A percentile compares a stretch with the other conserved stretches of the same genome.
Evolutionary conservation across 2,888 invertebrate genomes (phyloP).

Genomic region (Drosophila helvetica): DNA sequence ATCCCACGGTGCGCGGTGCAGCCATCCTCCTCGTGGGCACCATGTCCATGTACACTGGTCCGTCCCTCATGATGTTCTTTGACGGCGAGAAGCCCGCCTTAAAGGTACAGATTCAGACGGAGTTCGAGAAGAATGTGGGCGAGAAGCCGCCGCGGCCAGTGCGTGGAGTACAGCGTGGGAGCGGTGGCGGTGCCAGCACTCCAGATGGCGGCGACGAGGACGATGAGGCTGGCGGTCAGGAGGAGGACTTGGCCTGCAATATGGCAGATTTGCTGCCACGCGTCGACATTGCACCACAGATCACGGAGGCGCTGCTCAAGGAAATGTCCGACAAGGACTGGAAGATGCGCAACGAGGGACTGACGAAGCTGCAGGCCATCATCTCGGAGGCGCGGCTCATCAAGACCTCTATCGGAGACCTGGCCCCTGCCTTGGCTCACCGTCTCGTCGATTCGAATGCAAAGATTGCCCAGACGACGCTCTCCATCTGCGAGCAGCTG

Average conservation of each 20-base stretch:
- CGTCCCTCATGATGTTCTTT: slow-evolving; percentile 89
- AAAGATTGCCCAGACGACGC: slow-evolving; percentile 92
- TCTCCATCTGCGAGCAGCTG: slow-evolving; percentile 92
- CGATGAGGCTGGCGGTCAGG: slow-evolving; percentile 55
- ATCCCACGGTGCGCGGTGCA: slow-evolving; percentile 92
- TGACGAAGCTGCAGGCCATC: slow-evolving; percentile 83
- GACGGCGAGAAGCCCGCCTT: slow-evolving; percentile 94
- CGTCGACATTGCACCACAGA: slow-evolving; percentile 91
- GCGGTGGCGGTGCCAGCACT: slow-evolving; percentile 44
- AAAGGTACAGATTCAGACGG: slow-evolving; percentile 92
- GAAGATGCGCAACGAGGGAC: slow-evolving; percentile 88
- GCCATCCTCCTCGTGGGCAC: slow-evolving; percentile 88
- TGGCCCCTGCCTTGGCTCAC: slow-evolving; percentile 91
- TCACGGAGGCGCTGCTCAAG: slow-evolving; percentile 91
- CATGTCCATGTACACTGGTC: slow-evolving; percentile 92
- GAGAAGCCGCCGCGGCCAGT: slow-evolving; percentile 91
- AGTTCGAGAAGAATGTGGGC: slow-evolving; percentile 92
- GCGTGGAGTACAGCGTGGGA: slow-evolving; percentile 85
- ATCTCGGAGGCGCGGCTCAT: slow-evolving; percentile 90
- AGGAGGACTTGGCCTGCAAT: slow-evolving; percentile 83
- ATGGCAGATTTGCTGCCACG: slow-evolving; percentile 90
- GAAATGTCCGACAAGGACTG: slow-evolving; percentile 96
- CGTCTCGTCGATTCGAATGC: slow-evolving; percentile 95
- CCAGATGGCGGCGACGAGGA: slow-evolving; percentile 58
- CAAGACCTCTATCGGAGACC: slow-evolving; percentile 92